phyloP scores from a whole-genome alignment of 2,113 vertebrate genomes.

The Chaetodon trifascialis region DNA sequence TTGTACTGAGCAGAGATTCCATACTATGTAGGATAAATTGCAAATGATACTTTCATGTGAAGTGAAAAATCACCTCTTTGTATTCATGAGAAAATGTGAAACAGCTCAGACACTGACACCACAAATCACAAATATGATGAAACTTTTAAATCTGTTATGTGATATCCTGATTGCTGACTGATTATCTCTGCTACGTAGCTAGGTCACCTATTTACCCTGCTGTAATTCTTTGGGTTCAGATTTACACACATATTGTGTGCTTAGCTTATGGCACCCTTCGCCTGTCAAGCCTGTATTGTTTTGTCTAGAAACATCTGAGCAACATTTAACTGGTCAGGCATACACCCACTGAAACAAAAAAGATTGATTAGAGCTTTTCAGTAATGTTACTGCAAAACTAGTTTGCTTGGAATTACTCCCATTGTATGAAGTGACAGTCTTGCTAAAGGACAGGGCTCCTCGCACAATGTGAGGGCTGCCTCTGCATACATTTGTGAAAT shows the following conservation, averaged over 20 bases:
- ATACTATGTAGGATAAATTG: not conserved
- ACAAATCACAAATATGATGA: not conserved
- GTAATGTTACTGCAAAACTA: not conserved
- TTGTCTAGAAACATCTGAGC: not conserved
- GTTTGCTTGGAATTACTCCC: not conserved
- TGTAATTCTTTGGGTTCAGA: not conserved
- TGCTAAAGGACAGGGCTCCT: not conserved
- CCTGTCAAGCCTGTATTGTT: not conserved
- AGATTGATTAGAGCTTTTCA: not conserved
- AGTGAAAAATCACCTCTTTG: not conserved
- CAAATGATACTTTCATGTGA: no score
- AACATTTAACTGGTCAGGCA: not conserved
- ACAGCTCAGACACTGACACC: not conserved
- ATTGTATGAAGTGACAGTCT: not conserved
- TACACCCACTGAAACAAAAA: not conserved
- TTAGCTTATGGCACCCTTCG: not conserved
- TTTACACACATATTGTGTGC: no score
- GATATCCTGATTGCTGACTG: not conserved
- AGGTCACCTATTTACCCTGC: not conserved
- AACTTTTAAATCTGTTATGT: not conserved
- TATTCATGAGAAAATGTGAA: not conserved
- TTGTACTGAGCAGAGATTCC: not conserved
- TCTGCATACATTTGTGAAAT: constrained; percentile 6
- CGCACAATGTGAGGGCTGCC: not conserved
- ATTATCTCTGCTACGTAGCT: not conserved